Conservation (phyloP, 2,113 vertebrate genomes). For the Rhabdornis inornatus region DNA sequence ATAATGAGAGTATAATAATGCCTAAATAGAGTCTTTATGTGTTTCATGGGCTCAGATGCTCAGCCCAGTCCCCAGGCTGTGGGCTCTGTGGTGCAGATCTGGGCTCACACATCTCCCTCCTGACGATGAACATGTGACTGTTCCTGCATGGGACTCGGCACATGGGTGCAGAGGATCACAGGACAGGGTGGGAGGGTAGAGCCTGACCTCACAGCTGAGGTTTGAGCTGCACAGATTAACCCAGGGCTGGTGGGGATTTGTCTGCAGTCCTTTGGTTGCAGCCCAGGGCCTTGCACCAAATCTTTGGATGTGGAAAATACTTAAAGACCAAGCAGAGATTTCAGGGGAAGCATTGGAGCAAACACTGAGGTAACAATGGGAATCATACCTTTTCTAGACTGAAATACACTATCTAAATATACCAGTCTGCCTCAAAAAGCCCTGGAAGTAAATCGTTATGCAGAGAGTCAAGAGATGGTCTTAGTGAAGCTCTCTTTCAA, state of each 20-base stretch:
- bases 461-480: neutral
- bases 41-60: rapidly evolving
- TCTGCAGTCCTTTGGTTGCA: neutral
- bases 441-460: neutral
- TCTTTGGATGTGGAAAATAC: neutral
- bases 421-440: neutral
- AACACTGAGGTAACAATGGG: neutral
- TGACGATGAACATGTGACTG: rapidly evolving
- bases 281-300: neutral
- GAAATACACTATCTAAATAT: neutral
- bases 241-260: neutral
- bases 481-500: neutral
- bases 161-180: rapidly evolving
- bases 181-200: neutral
- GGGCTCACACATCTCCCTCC: neutral
- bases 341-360: neutral
- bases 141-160: rapidly evolving
- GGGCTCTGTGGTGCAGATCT: neutral
- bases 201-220: rapidly evolving
- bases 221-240: neutral
- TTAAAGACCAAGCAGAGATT: neutral
- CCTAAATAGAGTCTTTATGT: neutral
- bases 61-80: rapidly evolving
- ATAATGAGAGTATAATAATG: neutral
- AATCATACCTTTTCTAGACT: neutral